Base-by-base conservation (phyloP, 2,113 vertebrate genomes). In the Pterophyllum scalare region DNA sequence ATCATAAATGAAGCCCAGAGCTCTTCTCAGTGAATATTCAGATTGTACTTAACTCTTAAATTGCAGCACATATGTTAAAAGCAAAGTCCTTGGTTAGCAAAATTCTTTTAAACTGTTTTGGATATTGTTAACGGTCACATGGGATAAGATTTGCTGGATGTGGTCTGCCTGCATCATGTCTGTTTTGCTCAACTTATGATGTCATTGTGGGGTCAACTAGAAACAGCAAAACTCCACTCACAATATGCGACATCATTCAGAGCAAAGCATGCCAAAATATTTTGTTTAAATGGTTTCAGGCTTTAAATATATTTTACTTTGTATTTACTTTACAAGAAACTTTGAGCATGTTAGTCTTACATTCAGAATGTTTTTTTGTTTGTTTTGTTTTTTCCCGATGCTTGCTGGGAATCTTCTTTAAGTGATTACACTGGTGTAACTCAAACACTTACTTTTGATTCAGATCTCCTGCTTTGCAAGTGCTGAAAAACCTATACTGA, bases 141-240 rank as follows among this genome's bases (percentile, higher is more conserved):
- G 72, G 40, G 52, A 87, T 52, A n/a, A n/a, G 28, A 0, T 33
- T 72, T 72, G 26, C 11, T 72, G 46, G 24, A 72, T 0, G 1
- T 72, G 79, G 20, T 80, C 33, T 59, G 31, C 70, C 2, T 19
- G 22, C 61, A 83, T 82, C 74, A 49, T 84, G 67, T 80, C 84
- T 90, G 76, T 90, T 91, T 87, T 87, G 80, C 62, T 88, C 79
- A 59, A 35, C 80, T 61, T 77, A 77, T 88, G 84, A 91, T 89
- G 88, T 92, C 88, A 93, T 33, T 14, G 77, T 52, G 77, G 65
- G 79, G 77, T 80, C 33, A 12, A 83, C 80, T 35, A 40, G 43
- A 90, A 90, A 88, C 60, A 81, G 82, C 82, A 89, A 84, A 59
- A 43, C 38, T 75, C 72, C 81, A 56, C 33, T 59, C 52, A 83